Conservation (phyloP, 2,797 vertebrate genomes). For the Myiothlypis coronata region DNA sequence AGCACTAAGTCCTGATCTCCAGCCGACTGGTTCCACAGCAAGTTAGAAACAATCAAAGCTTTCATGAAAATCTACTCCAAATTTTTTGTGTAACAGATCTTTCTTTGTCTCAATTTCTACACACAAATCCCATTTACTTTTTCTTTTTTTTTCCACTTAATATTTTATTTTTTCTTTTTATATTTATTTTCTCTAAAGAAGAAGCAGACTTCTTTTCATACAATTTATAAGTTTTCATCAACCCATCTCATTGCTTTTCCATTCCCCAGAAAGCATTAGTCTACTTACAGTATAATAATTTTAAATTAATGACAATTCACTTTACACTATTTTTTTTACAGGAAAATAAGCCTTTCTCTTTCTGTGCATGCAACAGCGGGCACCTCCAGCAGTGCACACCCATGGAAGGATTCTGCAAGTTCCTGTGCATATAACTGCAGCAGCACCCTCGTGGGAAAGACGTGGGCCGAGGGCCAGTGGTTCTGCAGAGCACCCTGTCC, state of each 20-base stretch:
- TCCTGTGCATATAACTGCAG: background rate
- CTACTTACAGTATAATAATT: background rate
- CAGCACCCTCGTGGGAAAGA: background rate
- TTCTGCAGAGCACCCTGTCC: background rate
- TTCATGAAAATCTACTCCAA: background rate
- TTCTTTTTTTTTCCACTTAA: background rate
- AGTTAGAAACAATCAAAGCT: background rate
- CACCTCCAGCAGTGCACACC: rapidly evolving
- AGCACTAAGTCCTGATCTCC: background rate
- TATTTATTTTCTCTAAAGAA: background rate
- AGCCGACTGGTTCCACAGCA: background rate
- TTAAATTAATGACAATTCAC: background rate
- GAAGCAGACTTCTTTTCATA: background rate
- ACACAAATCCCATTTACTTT: background rate
- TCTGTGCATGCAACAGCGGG: background rate
- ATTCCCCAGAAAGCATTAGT: background rate
- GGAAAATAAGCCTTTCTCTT: background rate
- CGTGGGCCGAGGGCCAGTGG: background rate
- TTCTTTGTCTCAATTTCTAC: background rate
- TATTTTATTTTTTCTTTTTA: background rate
- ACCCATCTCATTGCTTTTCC: background rate
- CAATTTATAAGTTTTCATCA: background rate
- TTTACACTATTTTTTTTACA: background rate
- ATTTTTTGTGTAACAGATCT: background rate
- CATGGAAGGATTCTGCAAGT: background rate